These are phyloP conservation scores for Uromys caudimaculatus DNA, from an alignment of 2,797 vertebrate genomes.

Conservation along the genomic window DNA sequence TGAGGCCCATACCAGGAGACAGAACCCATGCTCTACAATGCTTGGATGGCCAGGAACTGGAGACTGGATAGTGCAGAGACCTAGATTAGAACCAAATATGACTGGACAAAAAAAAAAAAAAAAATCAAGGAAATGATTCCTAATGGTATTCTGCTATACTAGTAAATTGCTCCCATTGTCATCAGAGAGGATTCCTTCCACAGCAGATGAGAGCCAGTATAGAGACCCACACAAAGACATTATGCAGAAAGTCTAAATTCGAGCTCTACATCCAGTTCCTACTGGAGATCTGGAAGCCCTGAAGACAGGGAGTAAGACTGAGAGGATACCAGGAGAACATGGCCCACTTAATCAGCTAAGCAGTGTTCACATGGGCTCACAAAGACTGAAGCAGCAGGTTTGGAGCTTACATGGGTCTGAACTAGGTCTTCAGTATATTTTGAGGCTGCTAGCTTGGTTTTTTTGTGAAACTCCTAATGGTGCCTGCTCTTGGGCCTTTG, in stretches of 20 bases:
- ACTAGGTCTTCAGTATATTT: neutral
- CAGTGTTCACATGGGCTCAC: neutral
- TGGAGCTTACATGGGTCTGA: no score
- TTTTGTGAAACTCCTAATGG: neutral
- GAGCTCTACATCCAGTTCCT: neutral
- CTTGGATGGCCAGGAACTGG: neutral
- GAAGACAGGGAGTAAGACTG: neutral
- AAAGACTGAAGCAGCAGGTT: neutral
- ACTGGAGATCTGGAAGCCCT: neutral
- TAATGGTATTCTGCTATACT: neutral
- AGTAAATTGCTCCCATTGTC: neutral
- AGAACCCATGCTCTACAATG: neutral
- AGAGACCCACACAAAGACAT: neutral
- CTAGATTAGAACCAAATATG: neutral
- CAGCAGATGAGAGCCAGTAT: neutral
- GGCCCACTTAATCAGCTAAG: neutral
- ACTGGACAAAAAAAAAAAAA: neutral
- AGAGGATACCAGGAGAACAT: neutral
- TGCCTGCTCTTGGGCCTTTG: neutral
- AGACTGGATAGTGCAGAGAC: neutral
- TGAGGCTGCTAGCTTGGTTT: neutral
- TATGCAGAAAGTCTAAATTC: neutral
- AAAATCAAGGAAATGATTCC: neutral
- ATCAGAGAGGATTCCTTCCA: neutral
- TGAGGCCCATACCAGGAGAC: neutral